These are phyloP conservation scores for Proisotoma minuta DNA, from an alignment of 2,888 invertebrate genomes.

Conservation along the genomic window DNA sequence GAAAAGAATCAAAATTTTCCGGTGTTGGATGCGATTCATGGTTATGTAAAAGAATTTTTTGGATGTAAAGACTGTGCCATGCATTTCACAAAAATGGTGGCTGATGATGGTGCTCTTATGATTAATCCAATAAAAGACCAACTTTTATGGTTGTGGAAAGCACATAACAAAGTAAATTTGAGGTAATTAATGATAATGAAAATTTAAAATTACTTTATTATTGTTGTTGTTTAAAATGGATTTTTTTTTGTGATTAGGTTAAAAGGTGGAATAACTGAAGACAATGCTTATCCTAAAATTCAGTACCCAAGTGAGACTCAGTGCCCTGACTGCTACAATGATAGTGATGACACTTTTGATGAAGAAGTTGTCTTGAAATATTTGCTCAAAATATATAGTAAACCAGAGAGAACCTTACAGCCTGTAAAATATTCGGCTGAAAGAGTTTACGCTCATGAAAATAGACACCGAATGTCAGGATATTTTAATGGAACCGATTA, in stretches of 20 bases:
- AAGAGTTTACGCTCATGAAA: background rate
- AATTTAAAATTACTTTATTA: background rate
- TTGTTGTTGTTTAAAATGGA: background rate
- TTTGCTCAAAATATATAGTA: conserved; percentile 57
- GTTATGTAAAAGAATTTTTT: conserved; percentile 86
- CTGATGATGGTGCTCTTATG: conserved; percentile 58
- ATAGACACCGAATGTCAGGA: conserved; percentile 6
- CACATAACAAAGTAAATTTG: conserved; percentile 88
- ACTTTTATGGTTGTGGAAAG: conserved; percentile 88
- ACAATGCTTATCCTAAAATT: conserved; percentile 80
- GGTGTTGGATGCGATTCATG: conserved; percentile 75
- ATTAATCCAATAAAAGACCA: conserved; percentile 42
- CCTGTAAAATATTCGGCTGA: background rate
- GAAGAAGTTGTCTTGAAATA: conserved; percentile 61
- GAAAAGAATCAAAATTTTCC: conserved; percentile 52
- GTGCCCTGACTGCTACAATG: conserved; percentile 64
- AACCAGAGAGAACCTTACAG: conserved; percentile 31
- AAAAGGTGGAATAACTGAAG: conserved; percentile 80
- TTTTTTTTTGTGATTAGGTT: conserved; percentile 51
- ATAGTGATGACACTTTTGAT: conserved; percentile 59
- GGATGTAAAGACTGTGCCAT: conserved; percentile 84
- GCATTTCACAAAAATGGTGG: conserved; percentile 85
- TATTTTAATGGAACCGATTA: conserved; percentile 64
- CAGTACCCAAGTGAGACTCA: conserved; percentile 71
- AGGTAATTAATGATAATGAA: conserved; percentile 51